phyloP scores from a whole-genome alignment of 2,888 invertebrate genomes.

The Apodemia duryi region DNA sequence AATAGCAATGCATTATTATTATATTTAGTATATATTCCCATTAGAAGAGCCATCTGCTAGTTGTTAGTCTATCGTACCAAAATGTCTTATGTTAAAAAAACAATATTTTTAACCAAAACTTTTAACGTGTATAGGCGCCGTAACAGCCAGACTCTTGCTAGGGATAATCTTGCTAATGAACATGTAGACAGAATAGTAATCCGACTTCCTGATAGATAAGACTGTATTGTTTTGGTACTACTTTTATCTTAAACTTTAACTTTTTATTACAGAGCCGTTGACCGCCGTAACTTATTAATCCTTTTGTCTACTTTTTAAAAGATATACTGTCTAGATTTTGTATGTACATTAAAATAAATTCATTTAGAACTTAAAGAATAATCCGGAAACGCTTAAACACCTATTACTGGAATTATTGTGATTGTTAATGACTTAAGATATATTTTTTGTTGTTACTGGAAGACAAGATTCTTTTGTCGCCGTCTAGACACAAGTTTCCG shows the following conservation, averaged over 20 bases:
- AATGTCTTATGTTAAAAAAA: not conserved
- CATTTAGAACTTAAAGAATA: not conserved
- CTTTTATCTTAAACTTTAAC: conserved; percentile 4
- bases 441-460: too few species aligned
- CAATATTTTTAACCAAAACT: not conserved
- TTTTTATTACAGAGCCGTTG: not conserved
- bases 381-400: not conserved
- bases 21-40: too few species aligned
- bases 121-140: conserved; percentile 24
- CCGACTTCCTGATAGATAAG: conserved; percentile 27
- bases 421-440: too few species aligned
- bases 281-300: not conserved
- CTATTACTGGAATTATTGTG: not conserved
- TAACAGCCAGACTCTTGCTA: conserved; percentile 25
- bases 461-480: not conserved
- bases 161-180: conserved; percentile 29
- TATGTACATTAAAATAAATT: not conserved
- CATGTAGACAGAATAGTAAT: conserved; percentile 29
- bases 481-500: not conserved
- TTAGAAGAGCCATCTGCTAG: not conserved
- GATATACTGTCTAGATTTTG: not conserved
- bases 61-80: not conserved
- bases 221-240: conserved; percentile 18
- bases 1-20: too few species aligned
- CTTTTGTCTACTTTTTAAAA: not conserved